Percentiles rank a stretch among this genome's conserved stretches.
Conservation (phyloP, 2,888 invertebrate genomes). For the Aethes cnicana region DNA sequence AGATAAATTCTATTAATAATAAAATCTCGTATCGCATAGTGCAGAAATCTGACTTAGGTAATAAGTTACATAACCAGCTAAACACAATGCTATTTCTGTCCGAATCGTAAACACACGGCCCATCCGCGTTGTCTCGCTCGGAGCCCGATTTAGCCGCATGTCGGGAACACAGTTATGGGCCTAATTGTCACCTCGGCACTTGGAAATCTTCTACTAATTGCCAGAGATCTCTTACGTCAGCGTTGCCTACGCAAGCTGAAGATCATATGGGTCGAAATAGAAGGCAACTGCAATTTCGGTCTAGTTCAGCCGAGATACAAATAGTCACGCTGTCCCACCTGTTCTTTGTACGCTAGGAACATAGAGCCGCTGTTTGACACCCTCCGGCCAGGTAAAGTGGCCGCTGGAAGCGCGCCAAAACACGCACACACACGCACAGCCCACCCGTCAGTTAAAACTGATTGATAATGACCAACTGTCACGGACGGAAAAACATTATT, state of each 20-base stretch:
- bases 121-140: slow-evolving; percentile 52
- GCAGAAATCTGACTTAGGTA: slow-evolving; percentile 44
- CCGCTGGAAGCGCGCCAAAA: slow-evolving; percentile 49
- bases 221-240: slow-evolving; percentile 5
- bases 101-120: slow-evolving; percentile 46
- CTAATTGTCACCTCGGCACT: slow-evolving; percentile 56
- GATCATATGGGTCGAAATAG: slow-evolving; percentile 2
- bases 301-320: slow-evolving; percentile 13
- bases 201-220: too few relatives aligned
- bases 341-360: slow-evolving; percentile 21
- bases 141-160: slow-evolving; percentile 58
- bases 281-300: slow-evolving; percentile 4
- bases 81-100: slow-evolving; percentile 56
- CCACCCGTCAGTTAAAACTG: slow-evolving; percentile 72
- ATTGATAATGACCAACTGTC: slow-evolving; percentile 80
- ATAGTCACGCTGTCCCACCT: slow-evolving; percentile 21
- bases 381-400: slow-evolving; percentile 35
- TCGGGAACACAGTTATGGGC: slow-evolving; percentile 60
- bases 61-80: slow-evolving; percentile 51
- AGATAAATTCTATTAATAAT: too few relatives aligned
- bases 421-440: slow-evolving; percentile 34
- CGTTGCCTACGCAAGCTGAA: slow-evolving; percentile 12
- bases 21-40: too few relatives aligned
- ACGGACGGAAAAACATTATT: slow-evolving; percentile 67
- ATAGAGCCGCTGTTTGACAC: slow-evolving; percentile 19